Evolutionary conservation across 1,140 invertebrate genomes (phyloP).

Genomic region (Mercenaria mercenaria): DNA sequence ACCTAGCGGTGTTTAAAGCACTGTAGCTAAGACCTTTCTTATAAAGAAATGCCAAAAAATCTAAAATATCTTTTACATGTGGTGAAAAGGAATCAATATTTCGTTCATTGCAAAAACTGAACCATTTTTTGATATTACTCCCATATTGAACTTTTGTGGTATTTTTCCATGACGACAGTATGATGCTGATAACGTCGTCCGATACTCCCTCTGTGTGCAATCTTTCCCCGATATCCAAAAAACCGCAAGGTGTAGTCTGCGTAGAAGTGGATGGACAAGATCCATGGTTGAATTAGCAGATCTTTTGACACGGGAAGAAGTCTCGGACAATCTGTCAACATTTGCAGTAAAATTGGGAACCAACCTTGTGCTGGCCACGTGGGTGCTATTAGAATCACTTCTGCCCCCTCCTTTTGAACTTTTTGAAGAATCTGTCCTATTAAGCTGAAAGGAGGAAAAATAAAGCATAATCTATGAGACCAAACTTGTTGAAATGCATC

Average conservation of each 20-base stretch:
- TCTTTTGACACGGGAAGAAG: background rate
- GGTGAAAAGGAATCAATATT: background rate
- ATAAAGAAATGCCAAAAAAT: background rate
- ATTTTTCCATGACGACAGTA: background rate
- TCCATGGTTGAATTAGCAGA: background rate
- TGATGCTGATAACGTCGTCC: background rate
- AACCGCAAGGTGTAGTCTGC: background rate
- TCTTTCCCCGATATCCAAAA: no score
- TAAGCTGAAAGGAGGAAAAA: conserved; percentile 65
- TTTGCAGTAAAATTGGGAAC: background rate
- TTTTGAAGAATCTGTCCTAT: conserved; percentile 28
- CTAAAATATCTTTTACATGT: background rate
- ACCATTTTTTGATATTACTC: background rate
- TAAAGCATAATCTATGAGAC: conserved; percentile 19
- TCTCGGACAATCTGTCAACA: background rate
- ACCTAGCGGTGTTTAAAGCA: conserved; percentile 48
- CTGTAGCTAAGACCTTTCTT: conserved; percentile 46
- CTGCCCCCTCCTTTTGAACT: background rate
- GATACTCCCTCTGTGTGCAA: no score
- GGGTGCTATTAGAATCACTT: conserved; percentile 23
- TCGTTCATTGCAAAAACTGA: no score
- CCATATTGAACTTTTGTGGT: background rate
- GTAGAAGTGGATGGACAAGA: background rate
- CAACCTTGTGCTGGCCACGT: background rate
- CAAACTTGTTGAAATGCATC: conserved; percentile 61